Evolutionary conservation across 92 coral and sea anemone genomes (phyloP).

Genomic region (Actinostola sp.): DNA sequence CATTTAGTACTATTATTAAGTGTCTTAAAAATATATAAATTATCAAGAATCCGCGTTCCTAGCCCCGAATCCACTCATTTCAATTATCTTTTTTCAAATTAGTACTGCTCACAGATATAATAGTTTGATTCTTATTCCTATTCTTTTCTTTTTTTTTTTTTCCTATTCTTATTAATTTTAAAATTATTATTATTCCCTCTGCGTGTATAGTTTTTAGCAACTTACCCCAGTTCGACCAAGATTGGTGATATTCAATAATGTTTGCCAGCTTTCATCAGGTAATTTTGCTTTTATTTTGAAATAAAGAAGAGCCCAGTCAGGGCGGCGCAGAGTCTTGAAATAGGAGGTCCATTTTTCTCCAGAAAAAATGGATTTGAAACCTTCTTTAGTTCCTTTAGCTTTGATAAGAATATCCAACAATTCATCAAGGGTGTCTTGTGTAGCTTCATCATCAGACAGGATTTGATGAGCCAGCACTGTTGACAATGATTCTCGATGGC

Average conservation of each 20-base stretch:
- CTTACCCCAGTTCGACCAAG: conserved; percentile 54
- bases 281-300: conserved; percentile 54
- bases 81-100: neutral
- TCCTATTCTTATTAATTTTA: too few species aligned
- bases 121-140: too few species aligned
- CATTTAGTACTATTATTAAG: too few species aligned
- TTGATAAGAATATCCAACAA: conserved; percentile 6
- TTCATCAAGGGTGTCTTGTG: conserved; percentile 26
- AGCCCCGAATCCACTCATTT: neutral
- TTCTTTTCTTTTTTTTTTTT: too few species aligned
- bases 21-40: too few species aligned
- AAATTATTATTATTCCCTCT: too few species aligned
- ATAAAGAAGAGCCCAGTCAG: conserved; percentile 58
- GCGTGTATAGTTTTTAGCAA: neutral
- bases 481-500: too few species aligned
- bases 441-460: conserved; percentile 1
- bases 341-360: conserved; percentile 9
- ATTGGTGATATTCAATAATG: conserved; percentile 38
- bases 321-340: conserved; percentile 35
- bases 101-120: too few species aligned
- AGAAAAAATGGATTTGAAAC: conserved; percentile 32
- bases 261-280: conserved; percentile 55
- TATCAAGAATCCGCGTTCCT: too few species aligned
- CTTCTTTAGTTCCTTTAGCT: conserved; percentile 34
- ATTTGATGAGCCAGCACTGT: too few species aligned